Conservation (phyloP, 2,113 vertebrate species). For the Tautogolabrus adspersus region DNA sequence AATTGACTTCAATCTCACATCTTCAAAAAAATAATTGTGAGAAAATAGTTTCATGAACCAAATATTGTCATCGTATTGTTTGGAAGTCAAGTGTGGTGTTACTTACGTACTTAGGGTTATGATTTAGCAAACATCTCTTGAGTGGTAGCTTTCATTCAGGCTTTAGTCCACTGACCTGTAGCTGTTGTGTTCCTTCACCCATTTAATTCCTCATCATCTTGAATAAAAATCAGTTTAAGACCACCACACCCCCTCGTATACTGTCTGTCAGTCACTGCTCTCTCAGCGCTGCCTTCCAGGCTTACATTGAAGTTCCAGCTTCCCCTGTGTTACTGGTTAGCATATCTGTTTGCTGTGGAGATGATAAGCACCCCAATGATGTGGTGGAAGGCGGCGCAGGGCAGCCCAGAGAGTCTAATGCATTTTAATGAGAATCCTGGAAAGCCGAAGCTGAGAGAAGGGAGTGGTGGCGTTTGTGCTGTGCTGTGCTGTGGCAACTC, state of each 20-base stretch:
- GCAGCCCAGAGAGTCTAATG: constrained; percentile 66
- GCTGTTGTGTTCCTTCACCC: not conserved
- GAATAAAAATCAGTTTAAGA: not conserved
- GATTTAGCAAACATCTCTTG: not conserved
- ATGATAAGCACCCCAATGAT: constrained; percentile 71
- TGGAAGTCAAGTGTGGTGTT: too few species aligned
- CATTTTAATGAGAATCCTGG: constrained; percentile 78
- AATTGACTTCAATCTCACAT: too few species aligned
- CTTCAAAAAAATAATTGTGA: too few species aligned
- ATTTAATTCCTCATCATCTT: constrained; percentile 14
- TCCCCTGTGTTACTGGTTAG: constrained; percentile 53
- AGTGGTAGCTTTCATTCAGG: not conserved
- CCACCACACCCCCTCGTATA: not conserved
- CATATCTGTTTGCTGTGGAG: constrained; percentile 72
- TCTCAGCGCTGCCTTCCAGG: constrained; percentile 7
- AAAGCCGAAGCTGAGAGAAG: constrained; percentile 51
- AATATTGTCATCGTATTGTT: too few species aligned
- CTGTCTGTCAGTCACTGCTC: constrained; percentile 10
- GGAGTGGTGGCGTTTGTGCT: not conserved
- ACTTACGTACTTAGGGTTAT: not conserved
- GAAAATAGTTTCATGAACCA: too few species aligned
- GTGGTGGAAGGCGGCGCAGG: constrained; percentile 44
- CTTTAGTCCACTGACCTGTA: constrained; percentile 1
- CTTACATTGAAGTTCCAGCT: constrained; percentile 15
- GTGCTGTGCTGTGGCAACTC: constrained; percentile 11